These are phyloP conservation scores for Phycodurus eques DNA, from an alignment of 2,113 vertebrate species.

Conservation along the genomic window DNA sequence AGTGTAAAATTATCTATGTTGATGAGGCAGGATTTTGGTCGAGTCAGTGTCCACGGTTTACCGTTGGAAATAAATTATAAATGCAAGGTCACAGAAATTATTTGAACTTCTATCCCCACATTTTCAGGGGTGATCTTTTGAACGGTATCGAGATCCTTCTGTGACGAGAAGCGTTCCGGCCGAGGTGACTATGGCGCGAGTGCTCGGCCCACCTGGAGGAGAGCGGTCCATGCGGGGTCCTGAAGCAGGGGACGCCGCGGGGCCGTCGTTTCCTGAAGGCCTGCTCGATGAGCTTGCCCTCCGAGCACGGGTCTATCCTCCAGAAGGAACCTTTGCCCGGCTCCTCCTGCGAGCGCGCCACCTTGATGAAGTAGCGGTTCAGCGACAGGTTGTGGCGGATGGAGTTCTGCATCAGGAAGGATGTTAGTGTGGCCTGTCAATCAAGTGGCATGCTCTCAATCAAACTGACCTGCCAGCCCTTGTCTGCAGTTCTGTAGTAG, in stretches of 20 bases:
- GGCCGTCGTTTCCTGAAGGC: slow-evolving; percentile 98
- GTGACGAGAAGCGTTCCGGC: no score
- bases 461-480: slow-evolving; percentile 94
- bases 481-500: slow-evolving; percentile 96
- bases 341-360: slow-evolving; percentile 96
- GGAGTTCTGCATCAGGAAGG: slow-evolving; percentile 83
- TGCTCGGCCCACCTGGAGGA: slow-evolving; percentile 84
- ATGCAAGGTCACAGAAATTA: no score
- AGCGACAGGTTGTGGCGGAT: slow-evolving; percentile 98
- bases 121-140: no score
- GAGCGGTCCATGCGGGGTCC: slow-evolving; percentile 95
- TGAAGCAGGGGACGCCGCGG: slow-evolving; percentile 95
- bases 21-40: no score
- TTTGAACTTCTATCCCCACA: no score
- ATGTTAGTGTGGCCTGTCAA: neutral
- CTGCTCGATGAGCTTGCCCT: slow-evolving; percentile 95
- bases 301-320: slow-evolving; percentile 97
- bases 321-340: slow-evolving; percentile 99
- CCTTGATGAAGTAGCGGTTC: slow-evolving; percentile 99
- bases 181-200: neutral
- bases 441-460: neutral
- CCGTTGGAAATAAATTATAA: no score
- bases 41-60: no score
- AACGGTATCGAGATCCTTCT: no score
- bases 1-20: no score